Base-by-base conservation (phyloP, 2,888 invertebrate genomes). In the Antheraea yamamai region DNA sequence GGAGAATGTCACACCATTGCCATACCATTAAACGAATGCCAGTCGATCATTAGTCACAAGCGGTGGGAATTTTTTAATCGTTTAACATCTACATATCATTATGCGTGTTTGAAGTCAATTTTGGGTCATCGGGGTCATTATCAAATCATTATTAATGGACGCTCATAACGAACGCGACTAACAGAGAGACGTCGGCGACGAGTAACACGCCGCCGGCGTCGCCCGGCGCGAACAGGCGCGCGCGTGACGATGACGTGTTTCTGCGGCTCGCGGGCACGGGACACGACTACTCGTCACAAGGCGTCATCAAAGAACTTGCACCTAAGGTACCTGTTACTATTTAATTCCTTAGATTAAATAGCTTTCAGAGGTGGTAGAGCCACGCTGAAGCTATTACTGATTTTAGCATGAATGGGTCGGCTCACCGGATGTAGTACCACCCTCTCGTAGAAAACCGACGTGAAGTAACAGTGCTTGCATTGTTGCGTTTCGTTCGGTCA, bases 221-320 rank as follows among this genome's bases (percentile, higher is more conserved):
- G 20, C 95, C 95, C 10, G 91, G 94, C 72, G 92, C 84, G 90
- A 95, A 85, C 96, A 96, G 85, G 93, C 97, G 84, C 89, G 96
- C 83, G 84, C 94, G 84, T 83, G 96, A 97, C 83, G 96, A 97
- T 83, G 97, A 97, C 92, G 97, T 97, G 78, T 97, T 97, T 91
- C 96, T 97, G 77, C 92, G 97, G 71, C 95, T 97, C 23, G 96
- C 97, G 0, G 96, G 96, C 39, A 90, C 95, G n/a, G 92, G 95
- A 91, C 78, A 94, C 91, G 90, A 90, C 75, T 87, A 85, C 78
- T 84, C 88, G 74, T 89, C 90, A 52, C 88, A 88, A 75, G 90
- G 90, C 18, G 82, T 85, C 76, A 96, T 96, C 83, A 95, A 95
- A 77, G 95, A 95, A 76, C 93, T 96, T 75, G 91, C 94, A 51